Base-by-base conservation (phyloP, 2,797 vertebrate species). In the Atherinosoma microstoma region DNA sequence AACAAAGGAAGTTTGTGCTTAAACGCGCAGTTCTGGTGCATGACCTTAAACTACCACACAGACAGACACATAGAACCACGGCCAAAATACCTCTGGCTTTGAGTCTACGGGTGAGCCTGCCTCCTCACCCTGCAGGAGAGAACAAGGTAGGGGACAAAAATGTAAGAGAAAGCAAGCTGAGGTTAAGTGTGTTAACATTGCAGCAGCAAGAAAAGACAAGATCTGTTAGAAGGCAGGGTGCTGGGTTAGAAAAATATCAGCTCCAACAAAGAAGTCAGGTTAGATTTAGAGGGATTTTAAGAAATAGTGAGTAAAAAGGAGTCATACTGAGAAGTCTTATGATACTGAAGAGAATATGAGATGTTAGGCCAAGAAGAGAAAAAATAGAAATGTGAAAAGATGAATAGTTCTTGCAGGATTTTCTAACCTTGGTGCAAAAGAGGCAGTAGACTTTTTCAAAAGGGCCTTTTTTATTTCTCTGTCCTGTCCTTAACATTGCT, bases 1-100 rank as follows among this genome's bases (percentile, higher is more conserved):
- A 80, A 58, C 76, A 56, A 67, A 59, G 16, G 63, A 56, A 47
- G 27, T 32, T 72, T n/a, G 42, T 85, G 84, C 83, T 83, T 40
- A 49, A 58, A 82, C 64, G 85, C 62, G 71, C 18, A 73, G 60
- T 53, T 65, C 24, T 0, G 45, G 73, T 60, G 79, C 80, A 85
- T 64, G 75, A 90, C 71, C 82, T 67, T 42, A 67, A 78, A 82
- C 40, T 61, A 62, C 68, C 91, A 88, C 67, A 86, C 63, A 87
- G 57, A 87, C 84, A 91, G 58, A 84, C 80, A 87, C 59, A 60
- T 47, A 68, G 64, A 70, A 80, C 83, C 72, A 64, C 59, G 36
- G 75, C 79, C 83, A 89, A 92, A 94, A 91, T 96, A 96, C 95
- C 95, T 95, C 95, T 71, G 92, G 88, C 83, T 94, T 96, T 75